Evolutionary conservation across 2,113 vertebrate species (phyloP).

Genomic region (Pelusios castaneus): DNA sequence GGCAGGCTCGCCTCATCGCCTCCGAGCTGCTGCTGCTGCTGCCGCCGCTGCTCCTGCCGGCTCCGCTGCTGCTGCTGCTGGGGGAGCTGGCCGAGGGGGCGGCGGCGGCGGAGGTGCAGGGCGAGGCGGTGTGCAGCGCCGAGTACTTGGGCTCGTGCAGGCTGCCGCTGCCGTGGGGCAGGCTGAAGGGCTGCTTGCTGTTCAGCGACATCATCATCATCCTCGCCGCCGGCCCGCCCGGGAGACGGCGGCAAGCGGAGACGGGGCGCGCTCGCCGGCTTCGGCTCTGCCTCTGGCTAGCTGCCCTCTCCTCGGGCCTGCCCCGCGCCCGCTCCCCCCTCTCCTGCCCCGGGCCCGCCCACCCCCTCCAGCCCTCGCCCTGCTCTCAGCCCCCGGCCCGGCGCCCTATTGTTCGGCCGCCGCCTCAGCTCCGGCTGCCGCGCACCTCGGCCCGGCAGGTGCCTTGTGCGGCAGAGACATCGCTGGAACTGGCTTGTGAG

Average conservation of each 20-base stretch:
- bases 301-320: not conserved
- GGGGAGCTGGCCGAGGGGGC: slow-evolving; percentile 79
- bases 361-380: slow-evolving; percentile 43
- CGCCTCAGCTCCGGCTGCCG: not conserved
- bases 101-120: slow-evolving; percentile 85
- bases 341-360: not conserved
- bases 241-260: not conserved
- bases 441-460: slow-evolving; percentile 58
- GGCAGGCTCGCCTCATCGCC: slow-evolving; percentile 94
- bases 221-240: slow-evolving; percentile 76
- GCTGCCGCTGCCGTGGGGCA: slow-evolving; percentile 86
- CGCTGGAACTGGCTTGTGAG: slow-evolving; percentile 37
- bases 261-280: not conserved
- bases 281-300: not conserved
- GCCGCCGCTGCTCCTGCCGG: slow-evolving; percentile 36
- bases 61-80: slow-evolving; percentile 60
- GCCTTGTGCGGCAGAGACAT: slow-evolving; percentile 61
- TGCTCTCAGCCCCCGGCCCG: too few relatives aligned
- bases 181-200: slow-evolving; percentile 96
- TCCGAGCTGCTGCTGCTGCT: slow-evolving; percentile 81
- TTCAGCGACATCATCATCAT: slow-evolving; percentile 99
- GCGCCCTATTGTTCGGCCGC: not conserved
- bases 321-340: not conserved
- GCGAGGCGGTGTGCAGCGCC: slow-evolving; percentile 89
- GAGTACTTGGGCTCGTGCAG: slow-evolving; percentile 94